Conservation (phyloP, 2,113 vertebrate genomes). For the Gadus macrocephalus region DNA sequence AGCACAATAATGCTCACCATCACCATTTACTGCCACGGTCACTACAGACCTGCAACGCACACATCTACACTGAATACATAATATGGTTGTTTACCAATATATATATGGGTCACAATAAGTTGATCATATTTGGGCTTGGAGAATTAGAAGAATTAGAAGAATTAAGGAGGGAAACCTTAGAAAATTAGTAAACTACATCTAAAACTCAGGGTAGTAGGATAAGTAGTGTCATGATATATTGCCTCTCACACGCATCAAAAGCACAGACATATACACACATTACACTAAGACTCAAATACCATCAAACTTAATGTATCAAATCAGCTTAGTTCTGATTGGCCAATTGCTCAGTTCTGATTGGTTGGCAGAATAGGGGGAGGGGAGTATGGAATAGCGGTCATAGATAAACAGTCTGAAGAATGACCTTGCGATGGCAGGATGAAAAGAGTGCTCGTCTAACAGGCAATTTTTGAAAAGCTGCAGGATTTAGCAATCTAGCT, state of each 20-base stretch:
- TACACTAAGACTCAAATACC: background rate
- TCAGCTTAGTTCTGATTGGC: constrained; percentile 15
- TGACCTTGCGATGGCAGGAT: constrained; percentile 15
- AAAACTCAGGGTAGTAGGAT: too few species aligned
- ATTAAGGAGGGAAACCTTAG: too few species aligned
- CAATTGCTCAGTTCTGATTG: background rate
- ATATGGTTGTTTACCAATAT: too few species aligned
- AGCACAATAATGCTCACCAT: too few species aligned
- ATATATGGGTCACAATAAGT: too few species aligned
- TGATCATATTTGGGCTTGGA: too few species aligned
- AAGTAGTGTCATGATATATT: too few species aligned
- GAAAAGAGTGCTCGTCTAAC: background rate
- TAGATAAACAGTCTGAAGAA: background rate
- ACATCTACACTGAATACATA: too few species aligned
- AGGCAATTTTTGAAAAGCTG: background rate
- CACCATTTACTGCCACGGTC: background rate
- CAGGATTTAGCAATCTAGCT: background rate
- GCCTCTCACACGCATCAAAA: constrained; percentile 1
- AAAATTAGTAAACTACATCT: background rate
- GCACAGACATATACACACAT: constrained; percentile 12
- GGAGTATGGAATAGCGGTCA: background rate
- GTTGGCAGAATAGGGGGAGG: background rate
- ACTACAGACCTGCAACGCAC: background rate
- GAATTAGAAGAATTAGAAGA: too few species aligned
- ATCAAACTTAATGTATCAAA: background rate